Evolutionary conservation across 2,113 vertebrate genomes (phyloP), one percentile per base, ranked within the genome.

Genomic region (Coptodon rendalli): DNA sequence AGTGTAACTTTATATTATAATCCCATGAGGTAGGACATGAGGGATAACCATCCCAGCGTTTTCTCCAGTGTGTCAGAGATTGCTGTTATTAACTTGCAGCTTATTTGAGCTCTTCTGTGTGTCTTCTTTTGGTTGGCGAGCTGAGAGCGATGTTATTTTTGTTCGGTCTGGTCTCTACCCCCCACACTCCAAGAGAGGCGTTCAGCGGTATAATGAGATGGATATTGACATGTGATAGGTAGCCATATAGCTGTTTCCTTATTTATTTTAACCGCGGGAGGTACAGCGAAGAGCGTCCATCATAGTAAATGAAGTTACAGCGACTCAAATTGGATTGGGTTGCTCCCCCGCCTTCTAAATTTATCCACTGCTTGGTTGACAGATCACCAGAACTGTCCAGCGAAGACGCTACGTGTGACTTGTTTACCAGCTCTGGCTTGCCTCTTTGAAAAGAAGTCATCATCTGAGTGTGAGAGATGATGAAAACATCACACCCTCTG

Each of bases 261-360:
- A 78, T 78, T 78, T 78, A 29, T 66, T 86, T 54, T 17, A 80
- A 73, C 57, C 24, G 4, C 12, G 4, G 24, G 13, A 68, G 53
- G n/a, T 79, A 61, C 80, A 80, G 82, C 59, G 68, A 81, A 84
- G 6, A 34, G 45, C 79, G 52, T 92, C 91, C 91, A 89, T 93
- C 88, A 90, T 19, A 36, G 78, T 14, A 61, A 93, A 94, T 89
- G 7, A 90, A 90, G 87, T 92, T 90, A 89, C 31, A 83, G 61
- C 6, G 12, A 48, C 86, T 57, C n/a, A 54, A 68, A 92, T 89
- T 61, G 48, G 85, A 94, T 92, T 85, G 52, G n/a, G 50, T 61
- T 81, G 13, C 52, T 54, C 19, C 38, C 71, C 80, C 22, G 12
- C 63, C 50, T n/a, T 87, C 82, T 66, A 68, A 83, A 91, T 81